Evolutionary conservation across 2,113 vertebrate genomes (phyloP), one percentile per base, ranked within the genome.

Genomic region (Aspidoscelis tigris): DNA sequence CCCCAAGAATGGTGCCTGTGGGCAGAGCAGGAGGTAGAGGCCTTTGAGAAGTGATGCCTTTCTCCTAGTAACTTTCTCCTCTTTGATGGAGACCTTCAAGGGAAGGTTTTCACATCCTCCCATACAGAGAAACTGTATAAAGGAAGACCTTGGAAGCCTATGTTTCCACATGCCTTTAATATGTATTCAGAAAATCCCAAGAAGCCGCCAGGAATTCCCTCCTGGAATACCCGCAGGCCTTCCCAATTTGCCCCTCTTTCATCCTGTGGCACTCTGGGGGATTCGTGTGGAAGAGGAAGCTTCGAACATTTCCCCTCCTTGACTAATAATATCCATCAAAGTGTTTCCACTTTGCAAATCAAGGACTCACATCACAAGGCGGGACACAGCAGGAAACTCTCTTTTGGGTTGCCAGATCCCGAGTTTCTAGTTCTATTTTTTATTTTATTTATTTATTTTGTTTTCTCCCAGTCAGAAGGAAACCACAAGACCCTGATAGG

Each of bases 241-340:
- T 93, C 93, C 90, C 91, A 88, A 84, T 93, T 91, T 91, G 71
- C 88, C 90, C 84, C 84, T 91, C 91, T 94, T 94, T 92, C 89
- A 91, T 94, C 92, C 90, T 10, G 0, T 78, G 79, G 81, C 84
- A 79, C 83, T 92, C 92, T 89, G 92, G 87, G 88, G 83, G 24
- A 88, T 76, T 84, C 1, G 0, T 89, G 87, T 88, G 84, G 94
- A 94, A 93, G 93, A 89, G 90, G 87, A 81, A 91, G 89, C 85
- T 83, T 93, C 92, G 91, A 90, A 94, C 87, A 84, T 85, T 95
- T 95, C 93, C 93, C 83, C 88, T 90, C 69, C 82, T 87, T 84
- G 86, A 89, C 94, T 95, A 95, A 95, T 93, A 93, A 95, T 95
- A 95, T 90, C 93, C 94, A 95, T 95, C 94, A 95, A 95, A 95